phyloP scores from a whole-genome alignment of 2,797 vertebrate species.

The Champsocephalus esox region DNA sequence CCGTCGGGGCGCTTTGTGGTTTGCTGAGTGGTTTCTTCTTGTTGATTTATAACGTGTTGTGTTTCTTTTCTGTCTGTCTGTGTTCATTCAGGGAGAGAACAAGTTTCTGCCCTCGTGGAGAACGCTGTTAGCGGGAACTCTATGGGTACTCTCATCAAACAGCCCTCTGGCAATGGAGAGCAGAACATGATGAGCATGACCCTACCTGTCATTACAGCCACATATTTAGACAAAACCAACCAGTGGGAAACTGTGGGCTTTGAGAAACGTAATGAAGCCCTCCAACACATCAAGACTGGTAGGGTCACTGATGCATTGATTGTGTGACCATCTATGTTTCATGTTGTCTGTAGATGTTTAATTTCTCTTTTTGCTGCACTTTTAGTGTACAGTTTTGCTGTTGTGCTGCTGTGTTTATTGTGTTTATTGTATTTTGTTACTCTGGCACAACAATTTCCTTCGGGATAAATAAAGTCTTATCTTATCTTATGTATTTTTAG shows the following conservation, averaged over 20 bases:
- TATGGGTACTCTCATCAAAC: constrained; percentile 86
- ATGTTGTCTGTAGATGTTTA: too few species aligned
- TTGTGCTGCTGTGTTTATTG: too few species aligned
- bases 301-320: background rate
- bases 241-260: constrained; percentile 89
- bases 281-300: constrained; percentile 87
- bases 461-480: too few species aligned
- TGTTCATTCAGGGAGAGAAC: constrained; percentile 71
- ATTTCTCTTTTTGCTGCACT: too few species aligned
- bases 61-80: constrained; percentile 3
- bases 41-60: background rate
- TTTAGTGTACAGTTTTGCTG: too few species aligned
- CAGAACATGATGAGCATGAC: constrained; percentile 90
- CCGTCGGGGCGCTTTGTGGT: background rate
- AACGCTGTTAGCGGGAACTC: constrained; percentile 81
- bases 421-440: too few species aligned
- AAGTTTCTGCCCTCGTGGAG: constrained; percentile 82
- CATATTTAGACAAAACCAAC: constrained; percentile 88
- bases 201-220: constrained; percentile 87
- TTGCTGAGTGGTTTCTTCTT: background rate
- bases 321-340: too few species aligned
- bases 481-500: background rate
- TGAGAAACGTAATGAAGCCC: constrained; percentile 68
- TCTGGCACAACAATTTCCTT: too few species aligned
- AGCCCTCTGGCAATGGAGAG: constrained; percentile 88